A percentile compares a stretch with the other conserved stretches of the same genome.
Evolutionary conservation across 2,113 vertebrate genomes (phyloP).

Genomic region (Orthochromis indermauri): DNA sequence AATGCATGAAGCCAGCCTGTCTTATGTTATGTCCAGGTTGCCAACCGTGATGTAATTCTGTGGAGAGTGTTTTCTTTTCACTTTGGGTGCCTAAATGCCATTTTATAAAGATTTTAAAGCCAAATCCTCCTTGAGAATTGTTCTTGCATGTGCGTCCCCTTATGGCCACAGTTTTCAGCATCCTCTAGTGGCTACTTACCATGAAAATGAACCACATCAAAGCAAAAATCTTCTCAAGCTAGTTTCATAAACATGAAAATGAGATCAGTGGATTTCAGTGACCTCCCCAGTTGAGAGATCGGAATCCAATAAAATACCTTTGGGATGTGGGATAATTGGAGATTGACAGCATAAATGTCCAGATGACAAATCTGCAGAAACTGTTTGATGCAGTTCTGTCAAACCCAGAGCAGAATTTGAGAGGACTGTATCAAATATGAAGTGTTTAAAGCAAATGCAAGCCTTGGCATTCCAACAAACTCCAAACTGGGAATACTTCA

Average conservation of each 20-base stretch:
- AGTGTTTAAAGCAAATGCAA: rapidly evolving
- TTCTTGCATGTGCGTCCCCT: neutral
- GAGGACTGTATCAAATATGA: neutral
- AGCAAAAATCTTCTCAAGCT: neutral
- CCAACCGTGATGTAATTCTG: rapidly evolving
- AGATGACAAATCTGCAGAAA: neutral
- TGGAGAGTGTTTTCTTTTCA: neutral
- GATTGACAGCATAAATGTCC: neutral
- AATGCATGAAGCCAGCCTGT: no score
- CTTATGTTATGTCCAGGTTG: neutral
- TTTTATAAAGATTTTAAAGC: neutral
- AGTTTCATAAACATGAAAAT: neutral
- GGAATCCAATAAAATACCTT: neutral
- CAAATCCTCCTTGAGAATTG: neutral
- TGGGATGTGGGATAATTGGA: neutral
- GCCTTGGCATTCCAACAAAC: neutral
- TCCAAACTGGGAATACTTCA: neutral
- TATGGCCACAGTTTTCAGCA: neutral
- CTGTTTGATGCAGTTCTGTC: neutral
- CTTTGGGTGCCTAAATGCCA: neutral
- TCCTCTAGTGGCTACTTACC: neutral
- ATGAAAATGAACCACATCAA: neutral
- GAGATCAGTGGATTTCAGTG: neutral
- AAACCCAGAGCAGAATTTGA: neutral
- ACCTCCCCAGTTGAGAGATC: neutral